These are phyloP conservation scores for Cheilinus undulatus DNA, from an alignment of 2,113 vertebrate species.

Conservation along the genomic window DNA sequence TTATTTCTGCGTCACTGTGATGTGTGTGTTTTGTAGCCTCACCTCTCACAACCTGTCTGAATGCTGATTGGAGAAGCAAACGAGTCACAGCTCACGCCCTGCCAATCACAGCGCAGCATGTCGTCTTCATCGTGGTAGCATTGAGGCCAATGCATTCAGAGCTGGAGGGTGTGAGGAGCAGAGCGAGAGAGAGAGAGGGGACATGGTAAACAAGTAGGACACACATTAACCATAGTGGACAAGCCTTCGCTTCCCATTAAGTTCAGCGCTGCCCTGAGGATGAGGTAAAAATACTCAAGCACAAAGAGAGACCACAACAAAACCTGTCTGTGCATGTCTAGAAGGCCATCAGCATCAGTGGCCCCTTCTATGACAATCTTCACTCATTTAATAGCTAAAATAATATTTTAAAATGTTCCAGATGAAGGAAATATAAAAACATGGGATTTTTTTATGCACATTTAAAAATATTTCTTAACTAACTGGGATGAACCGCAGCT, in stretches of 20 bases:
- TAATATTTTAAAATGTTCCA: too few species aligned
- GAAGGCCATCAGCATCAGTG: too few species aligned
- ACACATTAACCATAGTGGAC: conserved; percentile 76
- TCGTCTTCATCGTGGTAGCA: not conserved
- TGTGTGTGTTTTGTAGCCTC: conserved; percentile 23
- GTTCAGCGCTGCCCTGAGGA: conserved; percentile 74
- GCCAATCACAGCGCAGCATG: conserved; percentile 58
- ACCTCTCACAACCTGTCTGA: conserved; percentile 22
- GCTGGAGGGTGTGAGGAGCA: conserved; percentile 65
- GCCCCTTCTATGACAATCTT: too few species aligned
- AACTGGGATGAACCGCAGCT: too few species aligned
- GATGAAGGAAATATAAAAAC: too few species aligned
- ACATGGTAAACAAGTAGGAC: conserved; percentile 67
- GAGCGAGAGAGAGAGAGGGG: conserved; percentile 52
- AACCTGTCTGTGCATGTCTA: conserved; percentile 25
- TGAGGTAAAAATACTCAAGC: conserved; percentile 73
- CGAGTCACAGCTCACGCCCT: conserved; percentile 1
- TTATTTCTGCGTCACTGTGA: conserved; percentile 44
- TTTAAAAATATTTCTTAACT: too few species aligned
- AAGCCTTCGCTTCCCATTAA: conserved; percentile 79
- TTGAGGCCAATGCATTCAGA: conserved; percentile 43
- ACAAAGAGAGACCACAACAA: conserved; percentile 54
- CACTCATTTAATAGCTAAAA: too few species aligned
- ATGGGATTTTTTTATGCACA: too few species aligned
- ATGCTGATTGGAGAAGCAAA: conserved; percentile 34